Evolutionary conservation across 2,888 invertebrate genomes (phyloP).

Genomic region (Brenthis ino): DNA sequence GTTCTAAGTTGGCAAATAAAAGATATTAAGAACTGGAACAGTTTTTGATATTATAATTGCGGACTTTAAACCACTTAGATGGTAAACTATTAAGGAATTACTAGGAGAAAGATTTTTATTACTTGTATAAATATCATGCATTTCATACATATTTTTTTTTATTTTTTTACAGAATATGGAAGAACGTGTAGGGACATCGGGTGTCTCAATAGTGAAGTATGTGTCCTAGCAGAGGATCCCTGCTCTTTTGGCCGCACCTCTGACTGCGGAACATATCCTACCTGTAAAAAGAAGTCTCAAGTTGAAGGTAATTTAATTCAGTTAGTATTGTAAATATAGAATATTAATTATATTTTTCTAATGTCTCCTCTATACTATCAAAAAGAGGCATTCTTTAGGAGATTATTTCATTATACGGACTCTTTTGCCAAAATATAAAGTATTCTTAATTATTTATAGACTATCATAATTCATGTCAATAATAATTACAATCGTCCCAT

Average conservation of each 20-base stretch:
- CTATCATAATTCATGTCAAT: no score
- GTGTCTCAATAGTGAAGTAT: constrained; percentile 87
- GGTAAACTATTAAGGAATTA: no score
- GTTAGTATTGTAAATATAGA: background rate
- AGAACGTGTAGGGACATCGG: constrained; percentile 90
- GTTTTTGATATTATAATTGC: no score
- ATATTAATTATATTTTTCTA: background rate
- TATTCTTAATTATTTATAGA: no score
- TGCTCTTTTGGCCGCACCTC: constrained; percentile 83
- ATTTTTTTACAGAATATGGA: constrained; percentile 86
- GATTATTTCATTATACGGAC: no score
- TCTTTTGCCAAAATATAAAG: no score
- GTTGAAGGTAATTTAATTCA: constrained; percentile 63
- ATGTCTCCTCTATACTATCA: no score
- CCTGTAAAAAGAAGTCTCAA: constrained; percentile 83
- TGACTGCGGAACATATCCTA: constrained; percentile 86
- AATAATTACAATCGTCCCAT: no score
- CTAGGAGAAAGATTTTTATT: no score
- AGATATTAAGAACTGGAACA: background rate
- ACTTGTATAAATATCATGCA: no score
- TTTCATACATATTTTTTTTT: background rate
- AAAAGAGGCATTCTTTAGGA: no score
- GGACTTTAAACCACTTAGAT: no score
- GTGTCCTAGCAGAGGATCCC: constrained; percentile 87
- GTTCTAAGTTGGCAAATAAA: background rate